Evolutionary conservation across 2,797 vertebrate species (phyloP), one percentile per base, ranked within the genome.

Genomic region (Antrozous pallidus): DNA sequence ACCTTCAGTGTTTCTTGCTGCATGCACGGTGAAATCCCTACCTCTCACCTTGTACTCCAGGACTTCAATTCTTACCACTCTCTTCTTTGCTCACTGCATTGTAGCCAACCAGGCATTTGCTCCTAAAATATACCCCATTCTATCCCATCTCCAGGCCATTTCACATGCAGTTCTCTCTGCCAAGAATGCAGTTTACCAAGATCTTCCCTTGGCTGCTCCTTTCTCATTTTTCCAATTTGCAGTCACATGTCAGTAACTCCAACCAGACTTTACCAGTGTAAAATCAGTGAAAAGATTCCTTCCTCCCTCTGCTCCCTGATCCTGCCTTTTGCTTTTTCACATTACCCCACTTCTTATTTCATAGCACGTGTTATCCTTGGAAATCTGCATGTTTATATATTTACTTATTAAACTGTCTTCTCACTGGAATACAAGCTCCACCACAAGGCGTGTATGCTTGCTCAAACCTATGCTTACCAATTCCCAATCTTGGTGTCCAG

Each of bases 41-140:
- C 18, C 14, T 11, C 2, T 77, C 24, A 8, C 0, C 28, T 5
- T 2, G 2, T 13, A 14, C 71, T 58, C 49, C 8, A 77, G 63
- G 28, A 69, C 18, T 49, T 67, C 33, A 54, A 8, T 45, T n/a
- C 6, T 45, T 42, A 6, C 2, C 28, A 49, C 7, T 12, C 38
- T 69, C 31, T 38, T 40, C 33, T 51, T 51, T 54, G 26, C 13
- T n/a, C 14, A 13, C 69, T 5, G 4, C 6, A 17, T 0, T 24
- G 61, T 8, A 33, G 58, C 10, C 28, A 65, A 18, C 69, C 26
- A 18, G 47, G 28, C 18, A 5, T 16, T 33, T 28, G 16, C 8
- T n/a, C 10, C 47, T 42, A 47, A 33, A 8, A 33, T 6, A 6
- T 0, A 0, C 45, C 2, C 33, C 17, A 0, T 24, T 26, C 49